These are phyloP conservation scores for Acrobasis consociella DNA, from an alignment of 2,888 invertebrate species.

Conservation along the genomic window DNA sequence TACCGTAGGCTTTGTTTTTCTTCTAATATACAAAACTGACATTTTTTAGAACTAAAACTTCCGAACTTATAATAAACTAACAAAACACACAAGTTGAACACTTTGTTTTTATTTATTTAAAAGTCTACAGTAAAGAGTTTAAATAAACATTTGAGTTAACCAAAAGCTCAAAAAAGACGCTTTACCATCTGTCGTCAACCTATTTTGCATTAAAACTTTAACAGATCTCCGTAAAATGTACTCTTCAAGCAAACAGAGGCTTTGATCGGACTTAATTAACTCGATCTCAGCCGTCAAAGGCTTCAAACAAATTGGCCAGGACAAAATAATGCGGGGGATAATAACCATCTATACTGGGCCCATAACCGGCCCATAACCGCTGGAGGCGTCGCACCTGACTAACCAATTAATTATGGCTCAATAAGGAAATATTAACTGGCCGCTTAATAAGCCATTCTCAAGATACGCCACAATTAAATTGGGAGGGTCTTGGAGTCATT, in stretches of 20 bases:
- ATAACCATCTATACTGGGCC: slow-evolving; percentile 61
- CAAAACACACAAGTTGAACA: no score
- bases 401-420: slow-evolving; percentile 80
- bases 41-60: no score
- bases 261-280: slow-evolving; percentile 63
- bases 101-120: no score
- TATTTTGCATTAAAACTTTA: background rate
- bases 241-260: background rate
- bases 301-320: slow-evolving; percentile 77
- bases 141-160: no score
- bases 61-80: no score
- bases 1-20: no score
- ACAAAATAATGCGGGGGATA: slow-evolving; percentile 77
- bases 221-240: slow-evolving; percentile 1
- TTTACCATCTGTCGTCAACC: background rate
- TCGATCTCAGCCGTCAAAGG: slow-evolving; percentile 71
- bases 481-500: slow-evolving; percentile 76
- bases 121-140: no score
- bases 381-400: slow-evolving; percentile 75
- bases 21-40: no score
- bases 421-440: slow-evolving; percentile 81
- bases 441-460: slow-evolving; percentile 79
- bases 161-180: no score
- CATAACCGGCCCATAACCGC: slow-evolving; percentile 58
- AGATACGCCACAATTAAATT: slow-evolving; percentile 79